These are phyloP conservation scores for Drosophila murphyi DNA, from an alignment of 1,140 invertebrate species.

Conservation along the genomic window DNA sequence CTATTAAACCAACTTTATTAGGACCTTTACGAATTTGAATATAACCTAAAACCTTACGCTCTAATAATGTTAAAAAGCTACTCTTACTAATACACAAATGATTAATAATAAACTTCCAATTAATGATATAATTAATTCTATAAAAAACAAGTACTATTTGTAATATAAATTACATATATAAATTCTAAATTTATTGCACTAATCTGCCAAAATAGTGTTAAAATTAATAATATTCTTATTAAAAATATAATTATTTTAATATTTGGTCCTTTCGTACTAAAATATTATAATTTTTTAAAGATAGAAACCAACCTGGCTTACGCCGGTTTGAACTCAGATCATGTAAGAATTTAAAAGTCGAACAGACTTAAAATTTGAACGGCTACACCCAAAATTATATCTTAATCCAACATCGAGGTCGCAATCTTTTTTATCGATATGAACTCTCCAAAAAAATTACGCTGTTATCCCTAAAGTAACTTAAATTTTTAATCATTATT, in stretches of 20 bases:
- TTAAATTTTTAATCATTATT: constrained; percentile 62
- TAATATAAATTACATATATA: constrained; percentile 85
- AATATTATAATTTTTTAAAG: constrained; percentile 81
- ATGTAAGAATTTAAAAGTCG: constrained; percentile 91
- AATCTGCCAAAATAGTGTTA: constrained; percentile 1
- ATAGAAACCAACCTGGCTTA: constrained; percentile 91
- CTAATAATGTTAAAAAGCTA: constrained; percentile 89
- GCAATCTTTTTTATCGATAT: constrained; percentile 86
- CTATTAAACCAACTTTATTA: constrained; percentile 87
- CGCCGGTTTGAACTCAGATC: constrained; percentile 91
- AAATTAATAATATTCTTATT: constrained; percentile 15
- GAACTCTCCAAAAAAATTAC: constrained; percentile 69
- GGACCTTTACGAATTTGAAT: constrained; percentile 90
- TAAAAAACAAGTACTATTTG: constrained; percentile 85
- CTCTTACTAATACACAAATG: constrained; percentile 86
- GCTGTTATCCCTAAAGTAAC: constrained; percentile 77
- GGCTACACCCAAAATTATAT: constrained; percentile 87
- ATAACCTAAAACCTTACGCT: constrained; percentile 85
- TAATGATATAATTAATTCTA: constrained; percentile 84
- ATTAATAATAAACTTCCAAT: constrained; percentile 85
- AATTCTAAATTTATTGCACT: constrained; percentile 87
- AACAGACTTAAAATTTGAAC: constrained; percentile 89
- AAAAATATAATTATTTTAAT: constrained; percentile 45
- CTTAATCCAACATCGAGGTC: constrained; percentile 93
- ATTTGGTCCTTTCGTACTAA: constrained; percentile 62